Percentiles rank a stretch among this genome's conserved stretches.
phyloP scores from a whole-genome alignment of 2,888 invertebrate species.

The Rosalia funebris region DNA sequence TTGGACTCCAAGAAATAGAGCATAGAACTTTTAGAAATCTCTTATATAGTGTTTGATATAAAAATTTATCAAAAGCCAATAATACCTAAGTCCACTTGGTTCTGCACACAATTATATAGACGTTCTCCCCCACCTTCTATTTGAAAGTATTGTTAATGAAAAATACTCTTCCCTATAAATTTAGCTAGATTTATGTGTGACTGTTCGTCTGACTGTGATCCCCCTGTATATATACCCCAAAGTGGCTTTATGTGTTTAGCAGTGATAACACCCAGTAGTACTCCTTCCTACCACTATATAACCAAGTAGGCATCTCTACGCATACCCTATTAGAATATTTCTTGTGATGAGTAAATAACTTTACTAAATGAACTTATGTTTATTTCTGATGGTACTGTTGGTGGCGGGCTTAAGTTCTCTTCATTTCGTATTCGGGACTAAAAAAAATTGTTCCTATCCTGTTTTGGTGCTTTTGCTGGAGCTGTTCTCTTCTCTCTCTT shows the following conservation, averaged over 20 bases:
- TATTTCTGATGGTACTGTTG: conserved; percentile 5
- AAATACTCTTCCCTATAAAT: no score
- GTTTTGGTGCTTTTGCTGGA: conserved; percentile 26
- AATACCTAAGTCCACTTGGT: no score
- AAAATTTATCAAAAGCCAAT: no score
- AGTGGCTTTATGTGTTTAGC: conserved; percentile 28
- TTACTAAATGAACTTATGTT: conserved; percentile 29
- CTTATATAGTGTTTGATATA: no score
- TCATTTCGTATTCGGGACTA: background rate
- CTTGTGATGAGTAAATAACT: conserved; percentile 28
- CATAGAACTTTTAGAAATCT: no score
- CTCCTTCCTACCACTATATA: conserved; percentile 4
- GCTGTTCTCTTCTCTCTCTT: conserved; percentile 1
- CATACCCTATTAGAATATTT: conserved; percentile 30
- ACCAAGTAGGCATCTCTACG: conserved; percentile 22
- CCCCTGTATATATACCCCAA: conserved; percentile 45
- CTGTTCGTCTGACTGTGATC: conserved; percentile 43
- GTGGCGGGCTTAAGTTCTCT: conserved; percentile 7
- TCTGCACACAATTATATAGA: no score
- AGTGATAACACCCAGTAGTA: conserved; percentile 12
- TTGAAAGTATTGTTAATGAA: no score
- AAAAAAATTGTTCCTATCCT: background rate
- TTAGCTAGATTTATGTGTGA: conserved; percentile 44
- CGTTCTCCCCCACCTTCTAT: no score
- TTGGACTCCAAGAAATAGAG: no score